Base-by-base conservation (phyloP, 1,140 invertebrate genomes). In the Phymastichus coffea region DNA sequence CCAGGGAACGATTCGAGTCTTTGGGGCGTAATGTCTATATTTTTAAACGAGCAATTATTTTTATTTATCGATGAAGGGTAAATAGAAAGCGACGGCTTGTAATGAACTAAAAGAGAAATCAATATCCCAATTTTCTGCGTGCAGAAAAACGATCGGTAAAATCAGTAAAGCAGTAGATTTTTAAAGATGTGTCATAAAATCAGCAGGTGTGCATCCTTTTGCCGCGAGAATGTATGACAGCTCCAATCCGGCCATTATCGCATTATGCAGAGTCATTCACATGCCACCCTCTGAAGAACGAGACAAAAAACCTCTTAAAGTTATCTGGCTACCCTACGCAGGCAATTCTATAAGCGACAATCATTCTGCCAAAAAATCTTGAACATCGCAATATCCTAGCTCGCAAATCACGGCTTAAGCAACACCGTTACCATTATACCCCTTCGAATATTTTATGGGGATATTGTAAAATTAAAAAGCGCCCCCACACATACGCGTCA, bases 391-490 rank as follows among this genome's bases (percentile, higher is more conserved):
- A 74, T 75, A 73, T 70, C 66, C 15, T 6, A 49, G 65, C 71
- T 76, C 71, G 69, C 73, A 76, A 75, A 76, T 75, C 73, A 75
- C 69, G 59, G 71, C 73, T 76, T 74, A 76, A 68, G 55, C 44
- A 67, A 66, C 60, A 72, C 69, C 73, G 75, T 74, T 72, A 73
- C 66, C 67, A 68, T 72, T 72, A 72, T 69, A 64, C 66, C n/a
- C n/a, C n/a, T n/a, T n/a, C 64, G 68, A 69, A 75, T 72, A 76
- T 76, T 78, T 79, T 76, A 78, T 73, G 72, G 72, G 69, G 73
- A 76, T 72, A 76, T 69, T 77, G 75, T 78, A 77, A 78, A 79
- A 78, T 79, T 79, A 79, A 78, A 77, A 78, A 74, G 70, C 69
- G 64, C 63, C 68, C 67, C 61, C 65, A 57, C 56, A 58, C 66